Base-by-base conservation (phyloP, 1,140 invertebrate species). In the Rhopalosiphum maidis region DNA sequence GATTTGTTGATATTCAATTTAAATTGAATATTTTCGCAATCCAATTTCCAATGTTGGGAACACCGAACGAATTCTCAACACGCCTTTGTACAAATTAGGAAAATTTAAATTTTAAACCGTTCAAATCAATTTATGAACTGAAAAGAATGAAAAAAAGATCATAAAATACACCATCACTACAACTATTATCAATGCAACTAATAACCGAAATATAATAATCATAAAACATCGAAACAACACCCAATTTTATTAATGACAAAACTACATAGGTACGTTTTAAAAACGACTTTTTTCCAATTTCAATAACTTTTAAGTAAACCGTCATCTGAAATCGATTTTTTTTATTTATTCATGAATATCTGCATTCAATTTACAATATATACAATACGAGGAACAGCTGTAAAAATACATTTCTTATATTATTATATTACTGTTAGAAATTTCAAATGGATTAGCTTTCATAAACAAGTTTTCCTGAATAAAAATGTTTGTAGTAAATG, bases 1-100 rank as follows among this genome's bases (percentile, higher is more conserved):
- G 60, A 77, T 77, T 77, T 77, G 60, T 77, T 77, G 60, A 77
- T 77, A n/a, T 77, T 18, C 30, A 77, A 77, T 77, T 77, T 77
- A 77, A 77, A 77, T 77, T 5, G 30, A 77, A 77, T 77, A n/a
- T 77, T 77, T 77, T 77, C 60, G n/a, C 60, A 77, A 77, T 18
- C n/a, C 30, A n/a, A 77, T 77, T n/a, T 77, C n/a, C 30, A 77
- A 77, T 5, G 30, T 77, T 18, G 5, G 60, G 15, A n/a, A n/a
- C 18, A 0, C 15, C 60, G n/a, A 77, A 77, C 15, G n/a, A 77
- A 77, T 18, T 15, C 15, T n/a, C 60, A 5, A n/a, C 11, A 18
- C 5, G 5, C 4, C 30, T 18, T 15, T 18, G 60, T 77, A 77
- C 4, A n/a, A 77, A 35, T 77, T 77, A n/a, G 15, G 60, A 18